phyloP scores from a whole-genome alignment of 2,888 invertebrate genomes.

The Poecilobothrus nobilitatus region DNA sequence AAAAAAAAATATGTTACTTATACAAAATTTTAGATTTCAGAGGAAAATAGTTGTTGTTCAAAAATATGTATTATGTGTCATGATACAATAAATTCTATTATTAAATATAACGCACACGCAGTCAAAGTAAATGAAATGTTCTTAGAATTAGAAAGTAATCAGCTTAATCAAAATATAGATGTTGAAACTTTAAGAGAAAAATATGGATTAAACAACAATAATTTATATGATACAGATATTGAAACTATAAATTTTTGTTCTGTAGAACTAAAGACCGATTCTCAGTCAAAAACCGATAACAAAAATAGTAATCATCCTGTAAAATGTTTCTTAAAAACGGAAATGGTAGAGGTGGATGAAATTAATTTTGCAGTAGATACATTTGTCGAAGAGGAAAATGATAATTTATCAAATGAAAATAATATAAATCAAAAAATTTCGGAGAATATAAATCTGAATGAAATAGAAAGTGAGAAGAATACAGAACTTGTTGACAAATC shows the following conservation, averaged over 20 bases:
- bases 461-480: neutral
- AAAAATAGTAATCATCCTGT: neutral
- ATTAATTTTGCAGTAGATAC: neutral
- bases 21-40: no score
- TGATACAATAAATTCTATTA: neutral
- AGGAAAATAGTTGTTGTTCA: neutral
- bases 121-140: neutral
- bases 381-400: neutral
- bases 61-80: neutral
- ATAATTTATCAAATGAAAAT: neutral
- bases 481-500: no score
- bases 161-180: neutral
- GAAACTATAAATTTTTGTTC: neutral
- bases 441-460: neutral
- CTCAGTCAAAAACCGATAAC: neutral
- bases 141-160: neutral
- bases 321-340: neutral
- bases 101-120: neutral
- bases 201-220: neutral
- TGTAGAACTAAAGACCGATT: neutral
- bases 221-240: neutral
- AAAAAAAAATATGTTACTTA: neutral
- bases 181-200: neutral
- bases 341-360: neutral
- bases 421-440: neutral